Evolutionary conservation across 2,113 vertebrate species (phyloP).

Genomic region (Drymodes brunneopygia): DNA sequence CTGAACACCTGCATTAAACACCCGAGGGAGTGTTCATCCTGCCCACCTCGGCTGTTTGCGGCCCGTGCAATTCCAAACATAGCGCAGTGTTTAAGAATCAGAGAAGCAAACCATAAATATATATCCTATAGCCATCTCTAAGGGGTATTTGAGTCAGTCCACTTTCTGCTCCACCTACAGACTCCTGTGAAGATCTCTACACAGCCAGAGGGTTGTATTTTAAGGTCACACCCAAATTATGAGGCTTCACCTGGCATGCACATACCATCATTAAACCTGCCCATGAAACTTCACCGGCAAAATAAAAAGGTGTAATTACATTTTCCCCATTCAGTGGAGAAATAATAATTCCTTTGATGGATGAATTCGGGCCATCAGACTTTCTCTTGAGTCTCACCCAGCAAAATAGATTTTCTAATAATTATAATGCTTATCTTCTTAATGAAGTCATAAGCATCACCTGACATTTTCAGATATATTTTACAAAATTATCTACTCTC

Average conservation of each 20-base stretch:
- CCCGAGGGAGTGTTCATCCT: neutral
- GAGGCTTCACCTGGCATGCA: conserved; percentile 47
- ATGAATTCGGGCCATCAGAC: neutral
- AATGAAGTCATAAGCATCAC: neutral
- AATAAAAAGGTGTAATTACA: conserved; percentile 55
- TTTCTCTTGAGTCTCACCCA: conserved; percentile 32
- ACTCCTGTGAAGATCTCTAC: conserved; percentile 40
- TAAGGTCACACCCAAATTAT: conserved; percentile 61
- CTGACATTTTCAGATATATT: neutral
- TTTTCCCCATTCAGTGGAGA: conserved; percentile 46
- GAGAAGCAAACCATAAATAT: conserved; percentile 26
- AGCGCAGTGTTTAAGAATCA: neutral
- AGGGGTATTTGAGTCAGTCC: conserved; percentile 37
- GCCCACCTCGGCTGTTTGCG: neutral
- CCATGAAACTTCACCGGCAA: conserved; percentile 43
- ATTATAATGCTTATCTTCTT: conserved; percentile 15
- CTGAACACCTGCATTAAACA: neutral
- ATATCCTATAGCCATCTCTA: conserved; percentile 59
- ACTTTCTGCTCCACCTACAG: conserved; percentile 46
- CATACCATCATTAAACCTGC: conserved; percentile 46
- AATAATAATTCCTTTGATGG: conserved; percentile 55
- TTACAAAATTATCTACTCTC: neutral
- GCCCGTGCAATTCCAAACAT: neutral
- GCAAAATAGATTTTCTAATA: conserved; percentile 19
- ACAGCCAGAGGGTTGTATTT: conserved; percentile 63